Base-by-base conservation (phyloP, 1,140 invertebrate genomes). In the Pachyrhynchus sulphureomaculatus region DNA sequence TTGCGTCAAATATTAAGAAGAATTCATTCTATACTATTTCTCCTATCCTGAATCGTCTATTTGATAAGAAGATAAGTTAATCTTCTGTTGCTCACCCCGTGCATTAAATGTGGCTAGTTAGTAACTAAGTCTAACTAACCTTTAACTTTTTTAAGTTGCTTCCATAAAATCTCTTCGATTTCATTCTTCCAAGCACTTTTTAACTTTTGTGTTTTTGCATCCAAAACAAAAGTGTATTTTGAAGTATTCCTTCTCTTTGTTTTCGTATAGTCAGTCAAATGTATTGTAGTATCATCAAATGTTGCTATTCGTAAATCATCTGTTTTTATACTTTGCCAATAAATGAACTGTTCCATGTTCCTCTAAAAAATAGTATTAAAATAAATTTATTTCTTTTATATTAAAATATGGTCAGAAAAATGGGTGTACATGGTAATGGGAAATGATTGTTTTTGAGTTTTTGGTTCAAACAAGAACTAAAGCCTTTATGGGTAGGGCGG, bases 81-180 rank as follows among this genome's bases (percentile, higher is more conserved):
- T n/a, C n/a, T n/a, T n/a, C n/a, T n/a, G n/a, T n/a, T n/a, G n/a
- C n/a, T n/a, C n/a, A n/a, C n/a, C n/a, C n/a, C n/a, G n/a, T n/a
- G n/a, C n/a, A n/a, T n/a, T n/a, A n/a, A n/a, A n/a, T n/a, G n/a
- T n/a, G n/a, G 4, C 4, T 42, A 15, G 4, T 17, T 2, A 42
- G 9, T 44, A 20, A 12, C 1, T n/a, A 1, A 23, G 5, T 1
- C 9, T 32, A 17, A 44, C 32, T 10, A 42, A 72, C 71, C 68
- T 70, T 69, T 73, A 13, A 55, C 49, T 58, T 67, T 64, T 20
- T 64, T 34, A 23, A 73, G 48, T 56, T 73, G 70, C 12, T 66
- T 39, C 71, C 71, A 73, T 34, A 73, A 57, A 47, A 62, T 70
- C 8, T 64, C 57, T 39, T 72, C 66, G 13, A 73, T 68, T n/a